Evolutionary conservation across 2,888 invertebrate species (phyloP).

Genomic region (Craniophora ligustri): DNA sequence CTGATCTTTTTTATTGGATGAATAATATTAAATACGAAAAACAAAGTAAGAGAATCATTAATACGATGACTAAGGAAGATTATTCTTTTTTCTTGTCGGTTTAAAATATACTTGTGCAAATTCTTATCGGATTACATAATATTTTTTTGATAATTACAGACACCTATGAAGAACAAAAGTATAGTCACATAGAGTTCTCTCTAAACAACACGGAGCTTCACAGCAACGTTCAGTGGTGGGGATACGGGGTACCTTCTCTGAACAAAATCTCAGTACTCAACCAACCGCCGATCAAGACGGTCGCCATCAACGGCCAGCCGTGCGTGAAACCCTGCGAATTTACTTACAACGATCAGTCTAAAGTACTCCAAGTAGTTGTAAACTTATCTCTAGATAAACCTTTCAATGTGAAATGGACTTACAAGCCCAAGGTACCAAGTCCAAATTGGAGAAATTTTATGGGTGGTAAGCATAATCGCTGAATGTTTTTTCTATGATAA

Average conservation of each 20-base stretch:
- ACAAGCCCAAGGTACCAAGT: constrained; percentile 50
- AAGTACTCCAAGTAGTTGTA: constrained; percentile 67
- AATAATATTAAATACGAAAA: no score
- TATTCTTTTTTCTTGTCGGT: no score
- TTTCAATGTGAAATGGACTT: constrained; percentile 74
- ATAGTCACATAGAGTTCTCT: constrained; percentile 86
- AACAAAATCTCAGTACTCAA: constrained; percentile 69
- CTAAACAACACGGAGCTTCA: constrained; percentile 66
- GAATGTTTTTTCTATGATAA: constrained; percentile 1
- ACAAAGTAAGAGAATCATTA: no score
- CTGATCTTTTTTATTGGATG: no score
- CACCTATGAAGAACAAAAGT: constrained; percentile 88
- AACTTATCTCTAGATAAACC: constrained; percentile 75
- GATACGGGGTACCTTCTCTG: constrained; percentile 79
- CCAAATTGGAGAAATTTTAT: constrained; percentile 46
- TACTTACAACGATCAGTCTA: constrained; percentile 62
- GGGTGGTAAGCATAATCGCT: constrained; percentile 33
- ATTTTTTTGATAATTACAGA: constrained; percentile 75
- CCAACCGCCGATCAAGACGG: constrained; percentile 65
- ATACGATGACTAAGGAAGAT: no score
- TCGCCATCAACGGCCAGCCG: constrained; percentile 66
- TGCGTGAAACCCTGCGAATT: constrained; percentile 69
- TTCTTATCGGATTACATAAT: no score
- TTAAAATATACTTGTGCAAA: no score
- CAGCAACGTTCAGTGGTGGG: constrained; percentile 81